phyloP scores from a whole-genome alignment of 2,113 vertebrate species.

The Proterorhinus semilunaris region DNA sequence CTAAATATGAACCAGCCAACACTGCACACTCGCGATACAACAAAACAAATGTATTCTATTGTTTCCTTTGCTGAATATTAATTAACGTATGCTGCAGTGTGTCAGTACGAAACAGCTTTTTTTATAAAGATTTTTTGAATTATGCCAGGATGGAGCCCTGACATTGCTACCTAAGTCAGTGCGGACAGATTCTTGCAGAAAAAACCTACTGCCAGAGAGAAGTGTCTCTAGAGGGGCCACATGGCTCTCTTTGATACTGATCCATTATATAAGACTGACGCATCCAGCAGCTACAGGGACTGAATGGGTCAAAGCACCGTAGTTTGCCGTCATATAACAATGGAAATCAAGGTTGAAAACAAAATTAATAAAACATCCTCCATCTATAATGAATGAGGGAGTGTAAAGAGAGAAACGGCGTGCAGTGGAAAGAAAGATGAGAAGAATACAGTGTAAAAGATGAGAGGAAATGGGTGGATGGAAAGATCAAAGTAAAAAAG shows the following conservation, averaged over 20 bases:
- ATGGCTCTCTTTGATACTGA: conserved; percentile 30
- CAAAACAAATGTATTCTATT: not conserved
- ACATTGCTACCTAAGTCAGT: not conserved
- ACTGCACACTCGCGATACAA: not conserved
- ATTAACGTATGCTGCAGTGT: not conserved
- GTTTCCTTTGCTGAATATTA: not conserved
- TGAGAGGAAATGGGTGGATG: conserved; percentile 17
- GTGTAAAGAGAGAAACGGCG: conserved; percentile 15
- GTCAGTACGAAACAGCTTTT: not conserved
- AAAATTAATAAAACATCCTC: conserved; percentile 65
- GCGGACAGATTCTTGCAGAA: conserved; percentile 16
- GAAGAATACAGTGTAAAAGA: conserved; percentile 16
- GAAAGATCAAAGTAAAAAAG: conserved; percentile 40
- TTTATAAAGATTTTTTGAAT: not conserved
- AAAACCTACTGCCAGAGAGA: conserved; percentile 25
- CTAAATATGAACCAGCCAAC: not conserved
- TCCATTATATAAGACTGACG: conserved; percentile 49
- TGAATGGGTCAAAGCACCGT: conserved; percentile 45
- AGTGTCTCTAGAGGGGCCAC: conserved; percentile 24
- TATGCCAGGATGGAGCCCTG: not conserved
- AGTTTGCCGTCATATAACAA: conserved; percentile 47
- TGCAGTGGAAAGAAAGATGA: conserved; percentile 19
- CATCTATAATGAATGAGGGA: conserved; percentile 60
- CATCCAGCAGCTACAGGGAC: conserved; percentile 29
- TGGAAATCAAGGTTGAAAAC: conserved; percentile 47